Evolutionary conservation across 2,888 invertebrate species (phyloP).

Genomic region (Lasioglossum vierecki): DNA sequence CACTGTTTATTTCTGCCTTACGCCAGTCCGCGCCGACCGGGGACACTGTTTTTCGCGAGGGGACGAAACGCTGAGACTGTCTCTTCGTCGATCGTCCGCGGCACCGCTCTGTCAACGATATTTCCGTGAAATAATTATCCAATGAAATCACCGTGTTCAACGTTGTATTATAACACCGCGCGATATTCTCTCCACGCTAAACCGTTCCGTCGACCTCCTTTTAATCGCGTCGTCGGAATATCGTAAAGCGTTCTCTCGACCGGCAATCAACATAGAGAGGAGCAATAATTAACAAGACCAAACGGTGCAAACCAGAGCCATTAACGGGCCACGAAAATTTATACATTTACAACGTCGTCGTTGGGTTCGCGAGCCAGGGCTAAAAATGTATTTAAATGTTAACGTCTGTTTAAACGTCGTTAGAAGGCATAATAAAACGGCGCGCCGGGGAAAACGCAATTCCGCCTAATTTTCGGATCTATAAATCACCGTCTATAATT

Average conservation of each 20-base stretch:
- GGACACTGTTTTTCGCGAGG: slow-evolving; percentile 36
- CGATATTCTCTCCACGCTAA: neutral
- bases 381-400: slow-evolving; percentile 4
- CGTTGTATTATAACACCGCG: neutral
- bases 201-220: neutral
- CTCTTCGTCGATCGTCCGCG: slow-evolving; percentile 54
- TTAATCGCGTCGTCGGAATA: neutral
- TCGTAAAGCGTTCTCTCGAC: neutral
- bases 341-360: neutral
- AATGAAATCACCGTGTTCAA: neutral
- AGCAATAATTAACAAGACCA: slow-evolving; percentile 7
- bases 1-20: slow-evolving; percentile 72
- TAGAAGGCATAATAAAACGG: neutral
- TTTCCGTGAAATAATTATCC: neutral
- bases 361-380: neutral
- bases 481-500: slow-evolving; percentile 11
- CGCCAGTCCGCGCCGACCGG: slow-evolving; percentile 28
- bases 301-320: neutral
- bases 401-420: neutral
- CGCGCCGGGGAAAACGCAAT: neutral
- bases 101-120: slow-evolving; percentile 10
- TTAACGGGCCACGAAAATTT: neutral
- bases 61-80: slow-evolving; percentile 8
- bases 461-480: neutral
- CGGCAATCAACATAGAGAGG: neutral